Evolutionary conservation across 2,888 invertebrate genomes (phyloP), one percentile per base, ranked within the genome.

Genomic region (Diarsia dahlii): DNA sequence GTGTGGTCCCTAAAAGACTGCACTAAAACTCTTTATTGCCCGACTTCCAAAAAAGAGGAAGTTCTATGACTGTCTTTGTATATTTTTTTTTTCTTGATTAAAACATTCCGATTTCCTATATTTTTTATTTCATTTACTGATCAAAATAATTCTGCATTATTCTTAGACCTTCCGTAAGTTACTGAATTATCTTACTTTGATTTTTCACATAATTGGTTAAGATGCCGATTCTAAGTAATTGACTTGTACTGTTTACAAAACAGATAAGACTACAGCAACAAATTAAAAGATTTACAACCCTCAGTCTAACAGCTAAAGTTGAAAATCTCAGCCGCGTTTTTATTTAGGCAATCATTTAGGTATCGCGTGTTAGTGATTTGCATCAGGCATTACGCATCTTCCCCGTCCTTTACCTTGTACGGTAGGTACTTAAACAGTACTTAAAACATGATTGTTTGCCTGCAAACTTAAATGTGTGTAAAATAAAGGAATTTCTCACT

Each of bases 211-310:
- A 9, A 23, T 13, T 54, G 6, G 28, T 69, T 56, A 20, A 78
- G 12, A 46, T 46, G 56, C 2, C n/a, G 50, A 56, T 64, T 15
- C 28, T 56, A 63, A 48, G 39, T 77, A 77, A 77, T 72, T 77
- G 71, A 77, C 56, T 1, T 71, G 45, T 77, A 77, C 45, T 34
- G 18, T 63, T 56, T 12, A 56, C 15, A 45, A 63, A 50, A 76
- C 2, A 54, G 4, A 56, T 2, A 63, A 56, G 10, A 48, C 46
- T 46, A 46, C 46, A 62, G 20, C 48, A 23, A 52, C 20, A 52
- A 8, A 62, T n/a, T 12, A 48, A 74, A 60, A 45, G 0, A 58
- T 58, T 28, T 58, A 18, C 15, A 58, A 18, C 15, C 28, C 28
- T 58, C 58, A 28, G 20, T 20, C 20, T 8, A 52, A 20, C 52